Evolutionary conservation across 2,113 vertebrate species (phyloP).

Genomic region (Petaurus breviceps): DNA sequence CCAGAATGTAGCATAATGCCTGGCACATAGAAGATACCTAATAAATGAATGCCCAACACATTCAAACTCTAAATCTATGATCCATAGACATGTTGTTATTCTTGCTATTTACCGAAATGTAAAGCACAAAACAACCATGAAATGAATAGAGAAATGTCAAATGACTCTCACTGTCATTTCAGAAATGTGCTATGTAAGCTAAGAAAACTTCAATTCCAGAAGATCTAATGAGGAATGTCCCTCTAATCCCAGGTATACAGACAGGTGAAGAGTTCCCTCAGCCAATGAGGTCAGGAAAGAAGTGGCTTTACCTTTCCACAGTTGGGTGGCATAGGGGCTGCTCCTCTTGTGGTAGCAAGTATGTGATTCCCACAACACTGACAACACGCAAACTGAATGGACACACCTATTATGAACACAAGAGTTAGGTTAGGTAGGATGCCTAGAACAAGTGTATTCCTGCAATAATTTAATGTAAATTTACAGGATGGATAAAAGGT

Average conservation of each 20-base stretch:
- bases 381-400: constrained; percentile 97
- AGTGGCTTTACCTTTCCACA: constrained; percentile 93
- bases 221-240: neutral
- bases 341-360: constrained; percentile 97
- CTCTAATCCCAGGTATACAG: neutral
- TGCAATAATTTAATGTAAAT: neutral
- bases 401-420: constrained; percentile 86
- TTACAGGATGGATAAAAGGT: constrained; percentile 8
- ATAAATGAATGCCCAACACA: neutral
- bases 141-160: neutral
- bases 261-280: neutral
- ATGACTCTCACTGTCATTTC: neutral
- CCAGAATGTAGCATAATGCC: neutral
- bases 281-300: fast-evolving
- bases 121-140: neutral
- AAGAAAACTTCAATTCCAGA: constrained; percentile 13
- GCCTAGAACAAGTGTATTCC: neutral
- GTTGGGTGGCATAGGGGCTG: constrained; percentile 95
- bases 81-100: neutral
- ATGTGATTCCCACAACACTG: constrained; percentile 97
- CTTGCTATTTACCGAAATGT: neutral
- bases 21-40: neutral
- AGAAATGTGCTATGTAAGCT: neutral
- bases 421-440: neutral
- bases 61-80: neutral